Conservation (phyloP, 2,888 invertebrate species). For the Brachyptera risi region DNA sequence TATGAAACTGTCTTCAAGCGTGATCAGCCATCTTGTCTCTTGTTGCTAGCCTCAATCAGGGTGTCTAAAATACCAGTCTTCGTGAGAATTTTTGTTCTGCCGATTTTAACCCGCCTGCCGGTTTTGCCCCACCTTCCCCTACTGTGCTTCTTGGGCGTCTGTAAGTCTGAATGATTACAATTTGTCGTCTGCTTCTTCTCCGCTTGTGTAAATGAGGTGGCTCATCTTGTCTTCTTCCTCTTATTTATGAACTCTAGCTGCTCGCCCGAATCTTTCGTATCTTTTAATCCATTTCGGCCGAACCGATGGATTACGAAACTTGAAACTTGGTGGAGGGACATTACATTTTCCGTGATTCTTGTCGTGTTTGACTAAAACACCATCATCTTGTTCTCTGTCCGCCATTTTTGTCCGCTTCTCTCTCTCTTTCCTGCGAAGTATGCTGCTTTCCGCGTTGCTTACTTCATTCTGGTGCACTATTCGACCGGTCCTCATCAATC, state of each 20-base stretch:
- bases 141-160: not conserved
- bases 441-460: too few relatives aligned
- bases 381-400: too few relatives aligned
- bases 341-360: not conserved
- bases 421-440: too few relatives aligned
- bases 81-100: not conserved
- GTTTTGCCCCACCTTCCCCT: slow-evolving; percentile 28
- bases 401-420: not conserved
- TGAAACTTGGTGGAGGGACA: not conserved
- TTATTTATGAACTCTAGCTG: not conserved
- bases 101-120: not conserved
- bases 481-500: too few relatives aligned
- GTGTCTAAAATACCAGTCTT: slow-evolving; percentile 27
- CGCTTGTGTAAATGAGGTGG: not conserved
- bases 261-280: not conserved
- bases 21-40: slow-evolving; percentile 34
- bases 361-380: not conserved
- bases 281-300: not conserved
- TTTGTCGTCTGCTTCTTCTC: not conserved
- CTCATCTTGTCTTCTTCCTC: not conserved
- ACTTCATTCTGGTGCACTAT: too few relatives aligned
- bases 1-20: slow-evolving; percentile 37
- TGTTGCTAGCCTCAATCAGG: slow-evolving; percentile 34
- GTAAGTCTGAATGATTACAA: not conserved
- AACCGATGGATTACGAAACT: not conserved